Conservation (phyloP, 2,888 invertebrate species). For the Cordilura impudica region DNA sequence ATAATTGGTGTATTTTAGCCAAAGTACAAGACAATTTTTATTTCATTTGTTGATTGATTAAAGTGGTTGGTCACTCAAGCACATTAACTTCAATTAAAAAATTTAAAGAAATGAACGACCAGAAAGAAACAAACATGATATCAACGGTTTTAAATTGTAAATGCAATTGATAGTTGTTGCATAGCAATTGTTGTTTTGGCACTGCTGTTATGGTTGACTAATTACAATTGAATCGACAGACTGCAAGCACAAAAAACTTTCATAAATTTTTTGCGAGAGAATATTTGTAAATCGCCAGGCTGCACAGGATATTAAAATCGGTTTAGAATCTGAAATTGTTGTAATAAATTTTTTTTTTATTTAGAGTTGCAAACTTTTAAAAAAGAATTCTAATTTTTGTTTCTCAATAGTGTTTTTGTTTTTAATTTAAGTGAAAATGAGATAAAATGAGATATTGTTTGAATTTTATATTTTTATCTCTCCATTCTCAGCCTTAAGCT, state of each 20-base stretch:
- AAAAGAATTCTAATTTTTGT: too few relatives aligned
- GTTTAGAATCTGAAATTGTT: too few relatives aligned
- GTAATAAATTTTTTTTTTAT: too few relatives aligned
- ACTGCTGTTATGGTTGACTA: neutral
- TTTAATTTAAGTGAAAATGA: too few relatives aligned
- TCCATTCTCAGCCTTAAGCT: too few relatives aligned
- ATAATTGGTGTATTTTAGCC: conserved; percentile 42
- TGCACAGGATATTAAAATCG: too few relatives aligned
- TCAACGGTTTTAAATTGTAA: conserved; percentile 18
- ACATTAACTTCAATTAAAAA: conserved; percentile 57
- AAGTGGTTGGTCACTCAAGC: conserved; percentile 44
- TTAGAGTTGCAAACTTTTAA: too few relatives aligned
- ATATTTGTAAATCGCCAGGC: neutral
- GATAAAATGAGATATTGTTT: too few relatives aligned
- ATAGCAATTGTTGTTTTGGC: conserved; percentile 8
- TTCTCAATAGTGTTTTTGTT: too few relatives aligned
- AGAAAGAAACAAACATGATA: conserved; percentile 4
- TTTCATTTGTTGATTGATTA: conserved; percentile 14
- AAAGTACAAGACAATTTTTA: conserved; percentile 38
- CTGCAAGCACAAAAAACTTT: neutral
- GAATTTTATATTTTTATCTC: too few relatives aligned
- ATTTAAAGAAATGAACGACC: conserved; percentile 10
- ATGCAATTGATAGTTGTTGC: conserved; percentile 43
- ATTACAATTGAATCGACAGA: neutral
- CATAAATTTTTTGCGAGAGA: too few relatives aligned